phyloP scores from a whole-genome alignment of 2,888 invertebrate genomes.

The Sarcophaga subvicina region DNA sequence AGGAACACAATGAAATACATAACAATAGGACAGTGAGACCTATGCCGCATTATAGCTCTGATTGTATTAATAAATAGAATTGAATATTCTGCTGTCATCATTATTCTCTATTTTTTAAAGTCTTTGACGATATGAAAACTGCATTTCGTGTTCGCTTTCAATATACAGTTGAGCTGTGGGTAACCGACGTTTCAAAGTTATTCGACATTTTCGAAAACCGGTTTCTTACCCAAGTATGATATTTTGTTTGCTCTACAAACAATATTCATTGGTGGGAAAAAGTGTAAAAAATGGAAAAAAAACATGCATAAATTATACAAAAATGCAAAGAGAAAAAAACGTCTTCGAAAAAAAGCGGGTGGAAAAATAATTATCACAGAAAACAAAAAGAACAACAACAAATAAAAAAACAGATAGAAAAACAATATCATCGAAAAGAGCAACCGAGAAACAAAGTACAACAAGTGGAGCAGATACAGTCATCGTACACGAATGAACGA shows the following conservation, averaged over 20 bases:
- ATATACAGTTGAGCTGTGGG: too few species aligned
- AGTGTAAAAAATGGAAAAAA: slow-evolving; percentile 12
- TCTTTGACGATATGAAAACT: too few species aligned
- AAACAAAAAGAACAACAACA: slow-evolving; percentile 10
- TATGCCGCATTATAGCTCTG: too few species aligned
- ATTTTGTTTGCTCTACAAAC: not conserved
- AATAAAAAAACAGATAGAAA: not conserved
- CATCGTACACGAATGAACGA: not conserved
- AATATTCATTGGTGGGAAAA: slow-evolving; percentile 12
- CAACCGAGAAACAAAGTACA: not conserved
- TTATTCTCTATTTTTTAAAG: too few species aligned
- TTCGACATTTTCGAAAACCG: too few species aligned
- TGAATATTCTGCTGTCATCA: too few species aligned
- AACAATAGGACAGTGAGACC: too few species aligned
- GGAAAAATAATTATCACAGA: slow-evolving; percentile 59
- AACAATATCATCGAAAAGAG: slow-evolving; percentile 5
- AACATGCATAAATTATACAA: slow-evolving; percentile 25
- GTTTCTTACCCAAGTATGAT: too few species aligned
- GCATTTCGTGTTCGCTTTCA: too few species aligned
- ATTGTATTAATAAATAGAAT: too few species aligned
- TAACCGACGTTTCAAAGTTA: too few species aligned
- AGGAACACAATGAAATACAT: too few species aligned
- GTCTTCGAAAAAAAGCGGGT: slow-evolving; percentile 44
- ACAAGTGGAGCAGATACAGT: slow-evolving; percentile 45
- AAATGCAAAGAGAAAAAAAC: slow-evolving; percentile 4